These are phyloP conservation scores for Cyprinodon brontotheroides DNA, from an alignment of 2,113 vertebrate species.

Conservation along the genomic window DNA sequence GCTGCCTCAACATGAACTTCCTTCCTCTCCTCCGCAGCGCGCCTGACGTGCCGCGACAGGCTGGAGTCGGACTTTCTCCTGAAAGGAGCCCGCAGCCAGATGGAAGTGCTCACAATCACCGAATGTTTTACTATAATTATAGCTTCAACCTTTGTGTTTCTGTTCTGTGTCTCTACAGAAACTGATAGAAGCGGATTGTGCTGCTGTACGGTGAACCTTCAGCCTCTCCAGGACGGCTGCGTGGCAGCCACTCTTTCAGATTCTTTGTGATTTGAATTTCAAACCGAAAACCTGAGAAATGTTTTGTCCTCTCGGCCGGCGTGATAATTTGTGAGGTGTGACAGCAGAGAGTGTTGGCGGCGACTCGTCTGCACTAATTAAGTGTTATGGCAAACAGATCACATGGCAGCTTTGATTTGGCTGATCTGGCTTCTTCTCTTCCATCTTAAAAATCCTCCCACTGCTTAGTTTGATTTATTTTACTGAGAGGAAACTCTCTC, in stretches of 20 bases:
- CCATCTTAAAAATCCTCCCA: too few species aligned
- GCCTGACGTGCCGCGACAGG: background rate
- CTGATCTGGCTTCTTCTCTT: background rate
- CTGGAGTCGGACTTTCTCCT: background rate
- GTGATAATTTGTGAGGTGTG: slow-evolving; percentile 51
- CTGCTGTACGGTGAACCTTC: slow-evolving; percentile 13
- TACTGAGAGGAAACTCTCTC: too few species aligned
- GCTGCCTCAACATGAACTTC: slow-evolving; percentile 2
- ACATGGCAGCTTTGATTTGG: background rate
- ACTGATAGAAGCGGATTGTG: background rate
- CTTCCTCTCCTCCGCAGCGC: background rate
- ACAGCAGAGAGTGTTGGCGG: slow-evolving; percentile 25
- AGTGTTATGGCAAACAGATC: background rate
- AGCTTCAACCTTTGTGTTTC: background rate
- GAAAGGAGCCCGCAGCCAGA: background rate
- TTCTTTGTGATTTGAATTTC: slow-evolving; percentile 23
- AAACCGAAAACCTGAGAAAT: slow-evolving; percentile 15
- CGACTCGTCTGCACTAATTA: slow-evolving; percentile 7
- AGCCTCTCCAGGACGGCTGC: background rate
- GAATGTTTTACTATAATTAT: too few species aligned
- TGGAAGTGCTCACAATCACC: background rate
- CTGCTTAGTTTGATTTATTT: background rate
- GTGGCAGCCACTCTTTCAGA: slow-evolving; percentile 14
- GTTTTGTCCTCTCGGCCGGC: slow-evolving; percentile 24
- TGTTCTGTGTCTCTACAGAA: slow-evolving; percentile 18